These are phyloP conservation scores for Apis florea DNA, from an alignment of 1,140 invertebrate species.

Conservation along the genomic window DNA sequence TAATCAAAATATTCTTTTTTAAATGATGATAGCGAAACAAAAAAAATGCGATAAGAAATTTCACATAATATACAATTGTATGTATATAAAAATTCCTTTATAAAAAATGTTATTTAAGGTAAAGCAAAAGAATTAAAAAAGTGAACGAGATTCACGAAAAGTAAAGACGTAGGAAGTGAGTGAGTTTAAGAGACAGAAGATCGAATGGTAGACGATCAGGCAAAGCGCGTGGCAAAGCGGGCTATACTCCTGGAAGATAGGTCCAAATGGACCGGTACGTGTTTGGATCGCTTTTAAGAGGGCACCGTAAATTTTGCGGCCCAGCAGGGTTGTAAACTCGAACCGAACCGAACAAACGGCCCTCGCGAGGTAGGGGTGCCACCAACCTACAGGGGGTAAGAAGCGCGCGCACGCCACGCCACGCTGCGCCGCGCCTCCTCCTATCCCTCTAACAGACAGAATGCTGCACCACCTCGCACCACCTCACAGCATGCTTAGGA, in stretches of 20 bases:
- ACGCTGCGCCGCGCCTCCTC: not conserved
- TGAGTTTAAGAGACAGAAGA: no score
- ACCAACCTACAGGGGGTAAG: constrained; percentile 20
- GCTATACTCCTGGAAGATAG: not conserved
- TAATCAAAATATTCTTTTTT: no score
- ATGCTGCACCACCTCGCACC: not conserved
- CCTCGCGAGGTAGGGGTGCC: constrained; percentile 37
- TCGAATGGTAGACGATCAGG: not conserved
- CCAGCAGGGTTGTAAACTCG: constrained; percentile 54
- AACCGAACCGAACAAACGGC: constrained; percentile 48
- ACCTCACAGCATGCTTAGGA: not conserved
- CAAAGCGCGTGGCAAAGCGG: constrained; percentile 40
- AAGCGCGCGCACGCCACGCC: constrained; percentile 20
- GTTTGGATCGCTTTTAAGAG: constrained; percentile 58
- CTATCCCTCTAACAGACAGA: not conserved
- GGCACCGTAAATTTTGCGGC: constrained; percentile 58
- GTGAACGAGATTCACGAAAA: not conserved
- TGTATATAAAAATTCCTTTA: not conserved
- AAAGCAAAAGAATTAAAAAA: not conserved
- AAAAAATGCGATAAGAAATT: no score
- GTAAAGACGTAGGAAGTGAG: not conserved
- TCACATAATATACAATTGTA: no score
- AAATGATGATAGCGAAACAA: no score
- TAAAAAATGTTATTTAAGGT: not conserved
- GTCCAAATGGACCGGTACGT: constrained; percentile 38